Conservation (phyloP, 1,140 invertebrate genomes). For the Drosophila mayri region DNA sequence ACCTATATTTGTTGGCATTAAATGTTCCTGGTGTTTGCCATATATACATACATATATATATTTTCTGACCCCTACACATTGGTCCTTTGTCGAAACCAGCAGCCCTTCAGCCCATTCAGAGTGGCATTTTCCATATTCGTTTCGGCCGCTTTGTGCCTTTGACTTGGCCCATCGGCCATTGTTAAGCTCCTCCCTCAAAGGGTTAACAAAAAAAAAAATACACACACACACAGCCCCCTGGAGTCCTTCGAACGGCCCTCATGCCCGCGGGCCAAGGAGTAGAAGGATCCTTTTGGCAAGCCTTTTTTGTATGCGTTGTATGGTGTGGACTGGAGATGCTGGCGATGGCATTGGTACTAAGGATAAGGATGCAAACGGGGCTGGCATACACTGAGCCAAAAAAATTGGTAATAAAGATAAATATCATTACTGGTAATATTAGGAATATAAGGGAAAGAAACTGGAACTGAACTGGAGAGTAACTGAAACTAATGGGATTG, state of each 20-base stretch:
- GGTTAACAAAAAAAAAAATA: conserved; percentile 1
- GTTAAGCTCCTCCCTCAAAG: conserved; percentile 30
- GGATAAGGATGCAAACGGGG: conserved; percentile 3
- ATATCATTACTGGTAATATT: not conserved
- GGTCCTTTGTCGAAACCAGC: not conserved
- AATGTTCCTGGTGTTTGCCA: not conserved
- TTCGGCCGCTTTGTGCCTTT: conserved; percentile 44
- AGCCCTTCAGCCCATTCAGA: conserved; percentile 19
- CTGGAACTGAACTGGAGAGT: too few species aligned
- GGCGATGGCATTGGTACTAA: conserved; percentile 9
- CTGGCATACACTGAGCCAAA: conserved; percentile 7
- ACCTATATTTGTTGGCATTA: not conserved
- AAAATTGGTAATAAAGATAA: too few species aligned
- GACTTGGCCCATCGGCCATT: conserved; percentile 36
- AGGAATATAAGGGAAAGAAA: not conserved
- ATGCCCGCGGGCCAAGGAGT: conserved; percentile 8
- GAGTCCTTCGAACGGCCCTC: not conserved
- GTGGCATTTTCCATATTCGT: conserved; percentile 38
- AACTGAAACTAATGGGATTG: too few species aligned
- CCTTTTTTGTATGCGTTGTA: conserved; percentile 46
- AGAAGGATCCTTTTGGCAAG: conserved; percentile 44
- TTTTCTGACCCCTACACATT: conserved; percentile 2
- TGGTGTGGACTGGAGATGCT: conserved; percentile 23
- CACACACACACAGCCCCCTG: not conserved
- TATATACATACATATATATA: not conserved